These are phyloP conservation scores for Amblyopsis rosae DNA, from an alignment of 2,113 vertebrate genomes.

Conservation along the genomic window DNA sequence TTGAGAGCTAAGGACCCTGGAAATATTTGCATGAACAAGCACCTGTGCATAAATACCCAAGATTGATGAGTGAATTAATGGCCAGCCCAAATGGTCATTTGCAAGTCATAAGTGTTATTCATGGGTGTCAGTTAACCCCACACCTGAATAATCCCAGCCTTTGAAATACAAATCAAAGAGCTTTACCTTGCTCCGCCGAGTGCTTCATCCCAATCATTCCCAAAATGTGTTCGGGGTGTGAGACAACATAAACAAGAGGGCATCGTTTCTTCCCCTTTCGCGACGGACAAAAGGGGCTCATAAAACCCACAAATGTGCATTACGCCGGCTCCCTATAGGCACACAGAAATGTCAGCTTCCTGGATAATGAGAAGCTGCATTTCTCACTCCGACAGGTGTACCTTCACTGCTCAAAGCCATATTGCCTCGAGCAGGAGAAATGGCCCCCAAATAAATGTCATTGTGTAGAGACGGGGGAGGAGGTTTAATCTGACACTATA, in stretches of 20 bases:
- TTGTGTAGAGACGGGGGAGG: conserved; percentile 10
- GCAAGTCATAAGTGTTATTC: conserved; percentile 73
- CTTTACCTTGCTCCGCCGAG: conserved; percentile 56
- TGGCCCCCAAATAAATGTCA: conserved; percentile 25
- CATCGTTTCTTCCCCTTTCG: conserved; percentile 34
- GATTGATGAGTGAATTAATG: conserved; percentile 71
- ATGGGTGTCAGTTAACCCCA: conserved; percentile 65
- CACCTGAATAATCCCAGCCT: conserved; percentile 64
- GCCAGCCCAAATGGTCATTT: conserved; percentile 68
- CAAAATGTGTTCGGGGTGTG: conserved; percentile 37
- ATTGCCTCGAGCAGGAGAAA: conserved; percentile 23
- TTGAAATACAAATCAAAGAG: conserved; percentile 73
- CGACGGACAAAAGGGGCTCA: conserved; percentile 24
- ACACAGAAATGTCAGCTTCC: conserved; percentile 25
- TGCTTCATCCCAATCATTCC: conserved; percentile 53
- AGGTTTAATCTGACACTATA: conserved; percentile 4
- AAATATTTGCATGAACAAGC: conserved; percentile 70
- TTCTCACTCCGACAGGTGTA: conserved; percentile 36
- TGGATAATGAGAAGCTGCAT: conserved; percentile 49
- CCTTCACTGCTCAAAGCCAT: conserved; percentile 31
- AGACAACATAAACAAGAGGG: conserved; percentile 34
- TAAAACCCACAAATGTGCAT: conserved; percentile 39
- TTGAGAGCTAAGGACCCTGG: conserved; percentile 54
- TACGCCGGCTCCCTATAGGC: conserved; percentile 20
- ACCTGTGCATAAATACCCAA: conserved; percentile 73